Percentiles rank a stretch among this genome's conserved stretches.
These are phyloP conservation scores for Rhinoptilus africanus DNA, from an alignment of 2,113 vertebrate species.

Conservation along the genomic window DNA sequence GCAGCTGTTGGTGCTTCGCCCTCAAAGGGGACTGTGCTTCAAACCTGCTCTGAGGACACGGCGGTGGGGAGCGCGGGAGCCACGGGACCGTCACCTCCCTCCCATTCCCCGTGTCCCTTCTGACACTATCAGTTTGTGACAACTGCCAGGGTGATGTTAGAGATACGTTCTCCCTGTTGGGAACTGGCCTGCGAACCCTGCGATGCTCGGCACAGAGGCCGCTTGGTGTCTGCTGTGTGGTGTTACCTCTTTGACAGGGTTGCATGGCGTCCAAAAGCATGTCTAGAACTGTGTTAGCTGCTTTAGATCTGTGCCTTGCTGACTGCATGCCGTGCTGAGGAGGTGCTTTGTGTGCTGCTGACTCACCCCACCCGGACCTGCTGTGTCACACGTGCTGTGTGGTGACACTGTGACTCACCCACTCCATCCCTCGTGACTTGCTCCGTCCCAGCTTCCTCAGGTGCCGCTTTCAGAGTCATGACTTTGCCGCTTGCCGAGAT, in stretches of 20 bases:
- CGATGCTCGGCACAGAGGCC: accelerated
- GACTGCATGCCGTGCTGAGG: background rate
- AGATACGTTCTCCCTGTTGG: background rate
- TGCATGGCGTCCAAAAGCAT: background rate
- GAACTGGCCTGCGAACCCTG: background rate
- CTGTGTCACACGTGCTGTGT: background rate
- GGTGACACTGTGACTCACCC: background rate
- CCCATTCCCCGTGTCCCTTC: accelerated
- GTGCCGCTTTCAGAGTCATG: background rate
- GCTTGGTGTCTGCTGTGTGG: background rate
- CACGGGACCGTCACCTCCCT: accelerated
- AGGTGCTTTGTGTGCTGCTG: background rate
- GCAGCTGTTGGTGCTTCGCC: background rate
- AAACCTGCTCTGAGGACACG: background rate
- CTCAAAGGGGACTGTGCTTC: background rate
- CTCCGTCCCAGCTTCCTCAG: background rate
- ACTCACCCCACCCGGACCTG: background rate
- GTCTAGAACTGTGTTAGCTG: background rate
- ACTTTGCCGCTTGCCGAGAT: accelerated
- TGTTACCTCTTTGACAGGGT: background rate
- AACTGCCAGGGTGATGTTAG: background rate
- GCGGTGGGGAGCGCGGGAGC: background rate
- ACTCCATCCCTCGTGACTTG: accelerated
- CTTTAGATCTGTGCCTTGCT: background rate
- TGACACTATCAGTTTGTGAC: background rate